Base-by-base conservation (phyloP, 2,797 vertebrate genomes). In the Huso huso region DNA sequence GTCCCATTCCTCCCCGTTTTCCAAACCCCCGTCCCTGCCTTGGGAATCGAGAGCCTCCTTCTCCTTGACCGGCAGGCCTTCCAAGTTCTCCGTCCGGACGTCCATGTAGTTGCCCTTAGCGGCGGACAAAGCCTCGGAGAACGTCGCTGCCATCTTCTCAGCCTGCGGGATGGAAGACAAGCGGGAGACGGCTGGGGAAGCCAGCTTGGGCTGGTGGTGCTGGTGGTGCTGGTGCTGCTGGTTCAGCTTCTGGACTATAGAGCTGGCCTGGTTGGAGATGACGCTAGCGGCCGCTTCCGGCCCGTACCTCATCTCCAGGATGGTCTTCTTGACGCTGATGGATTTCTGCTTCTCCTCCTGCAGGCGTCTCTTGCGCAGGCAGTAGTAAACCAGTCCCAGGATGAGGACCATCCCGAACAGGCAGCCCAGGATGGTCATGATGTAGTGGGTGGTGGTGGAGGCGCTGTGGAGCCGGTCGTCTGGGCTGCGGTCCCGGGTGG, bases 361-460 rank as follows among this genome's bases (percentile, higher is more conserved):
- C 86, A 92, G 88, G 37, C 96, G 89, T 49, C 94, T 89, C 79
- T 93, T 95, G 15, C 96, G 86, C 70, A 99, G 82, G 81, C 96
- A 99, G 74, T 97, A 98, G 80, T 99, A 99, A 53, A 99, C 95
- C 1, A 96, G 77, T 0, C 96, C 96, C 68, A 99, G 85, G 63
- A 99, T 86, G 12, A 99, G 93, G 53, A 99, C 93, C 97, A 99
- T 99, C 64, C 97, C 95, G 55, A 99, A 99, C 53, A 99, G 90
- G 71, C 96, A 99, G 67, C 97, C 96, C 65, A 99, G 86, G 68
- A 98, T 97, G 62, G 96, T 99, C 94, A 99, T 95, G 70, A 99
- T 99, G 78, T 99, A 99, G 76, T 99, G 95, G 0, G 93, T 96
- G n/a, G 95, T 98, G 66, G 95, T 99, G 74, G 95, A 98, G 7